Percentiles rank a stretch among this genome's conserved stretches.
These are phyloP conservation scores for Drosophila fungiperda DNA, from an alignment of 2,888 invertebrate genomes.

Conservation along the genomic window DNA sequence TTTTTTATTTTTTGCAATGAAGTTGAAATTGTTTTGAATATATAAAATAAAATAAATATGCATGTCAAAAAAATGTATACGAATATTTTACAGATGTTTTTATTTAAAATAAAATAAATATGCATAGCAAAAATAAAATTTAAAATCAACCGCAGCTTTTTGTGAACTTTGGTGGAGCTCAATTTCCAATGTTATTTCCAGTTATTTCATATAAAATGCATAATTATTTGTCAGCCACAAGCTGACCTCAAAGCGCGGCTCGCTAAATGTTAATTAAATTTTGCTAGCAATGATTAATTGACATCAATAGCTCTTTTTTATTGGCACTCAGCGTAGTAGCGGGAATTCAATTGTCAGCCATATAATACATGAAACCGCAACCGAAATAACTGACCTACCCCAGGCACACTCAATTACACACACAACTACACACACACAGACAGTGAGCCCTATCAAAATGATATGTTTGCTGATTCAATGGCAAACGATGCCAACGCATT, in stretches of 20 bases:
- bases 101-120: background rate
- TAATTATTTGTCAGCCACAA: slow-evolving; percentile 11
- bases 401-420: slow-evolving; percentile 5
- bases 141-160: background rate
- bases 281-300: slow-evolving; percentile 45
- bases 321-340: slow-evolving; percentile 23
- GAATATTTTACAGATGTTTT: background rate
- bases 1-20: background rate
- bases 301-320: slow-evolving; percentile 22
- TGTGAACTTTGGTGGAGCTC: background rate
- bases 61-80: background rate
- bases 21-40: background rate
- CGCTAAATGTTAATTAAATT: slow-evolving; percentile 23
- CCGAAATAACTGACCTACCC: slow-evolving; percentile 51
- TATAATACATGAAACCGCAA: slow-evolving; percentile 18
- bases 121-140: background rate
- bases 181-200: background rate
- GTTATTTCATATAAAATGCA: background rate
- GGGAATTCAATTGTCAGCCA: slow-evolving; percentile 25
- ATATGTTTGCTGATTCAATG: slow-evolving; percentile 38
- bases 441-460: slow-evolving; percentile 8
- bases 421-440: background rate
- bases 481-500: slow-evolving; percentile 49
- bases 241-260: slow-evolving; percentile 17
- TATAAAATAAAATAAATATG: background rate